Evolutionary conservation across 2,113 vertebrate species (phyloP), one percentile per base, ranked within the genome.

Genomic region (Xenotilapia caudafasciata): DNA sequence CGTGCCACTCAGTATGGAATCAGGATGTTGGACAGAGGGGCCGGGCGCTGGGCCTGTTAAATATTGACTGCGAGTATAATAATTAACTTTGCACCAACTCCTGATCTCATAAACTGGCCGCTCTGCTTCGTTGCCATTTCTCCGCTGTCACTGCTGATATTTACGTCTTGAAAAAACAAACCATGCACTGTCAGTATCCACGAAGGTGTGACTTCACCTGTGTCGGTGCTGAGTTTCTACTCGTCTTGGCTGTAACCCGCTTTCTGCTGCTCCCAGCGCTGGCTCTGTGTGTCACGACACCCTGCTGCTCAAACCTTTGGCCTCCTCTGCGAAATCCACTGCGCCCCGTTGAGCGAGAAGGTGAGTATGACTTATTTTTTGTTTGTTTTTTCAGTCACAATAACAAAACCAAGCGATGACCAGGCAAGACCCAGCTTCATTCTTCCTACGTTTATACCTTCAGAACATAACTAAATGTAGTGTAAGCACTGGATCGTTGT

Each of bases 1-100:
- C 6, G 55, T 94, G 94, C 92, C 89, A 88, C 86, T 89, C 89
- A 79, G 79, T 86, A 85, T 93, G 91, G 95, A 96, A 94, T 96
- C 96, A 96, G 95, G 96, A 96, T 96, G 95, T 96, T 94, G 95
- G 89, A 94, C 93, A 56, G 92, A 94, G 95, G 96, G 96, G 96
- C 95, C 93, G 95, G 96, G 95, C 95, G 40, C 81, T 21, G 82
- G 54, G 89, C 92, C 94, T 94, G 96, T 96, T 96, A 97, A 97
- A 96, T 95, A 96, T 97, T 97, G 93, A 96, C 94, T 47, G 55
- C 93, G 12, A 70, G 91, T 94, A 87, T 96, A 96, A 97, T 96
- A 89, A 97, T 97, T 97, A 97, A 97, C 96, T 89, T 70, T 83
- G 86, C 92, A 85, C 88, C 90, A 94, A 93, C 90, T 92, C 95